Evolutionary conservation across 2,113 vertebrate species (phyloP).

Genomic region (Varanus komodoensis): DNA sequence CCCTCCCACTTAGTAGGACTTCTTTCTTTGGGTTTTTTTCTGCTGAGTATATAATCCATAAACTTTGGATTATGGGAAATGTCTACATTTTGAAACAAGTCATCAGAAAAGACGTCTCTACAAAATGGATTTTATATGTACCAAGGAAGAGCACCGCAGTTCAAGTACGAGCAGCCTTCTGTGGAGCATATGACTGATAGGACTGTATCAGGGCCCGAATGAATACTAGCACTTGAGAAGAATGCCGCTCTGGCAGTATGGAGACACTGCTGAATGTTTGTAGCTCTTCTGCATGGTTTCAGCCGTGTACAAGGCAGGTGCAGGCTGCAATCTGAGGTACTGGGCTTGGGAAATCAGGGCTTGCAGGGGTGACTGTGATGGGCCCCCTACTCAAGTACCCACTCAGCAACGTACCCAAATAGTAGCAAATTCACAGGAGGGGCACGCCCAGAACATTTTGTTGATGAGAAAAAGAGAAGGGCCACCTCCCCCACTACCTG

Average conservation of each 20-base stretch:
- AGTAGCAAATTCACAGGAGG: no score
- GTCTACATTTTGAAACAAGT: background rate
- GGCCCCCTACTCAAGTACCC: no score
- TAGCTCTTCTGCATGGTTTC: no score
- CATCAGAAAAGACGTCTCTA: background rate
- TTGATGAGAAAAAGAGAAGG: no score
- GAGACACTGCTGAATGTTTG: no score
- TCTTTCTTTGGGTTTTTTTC: background rate
- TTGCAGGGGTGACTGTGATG: no score
- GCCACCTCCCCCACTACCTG: no score
- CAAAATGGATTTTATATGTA: background rate
- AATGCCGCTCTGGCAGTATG: background rate
- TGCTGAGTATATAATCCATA: background rate
- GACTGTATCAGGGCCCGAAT: background rate
- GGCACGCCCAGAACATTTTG: no score
- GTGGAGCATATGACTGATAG: background rate
- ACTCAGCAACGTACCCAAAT: no score
- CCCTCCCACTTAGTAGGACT: background rate
- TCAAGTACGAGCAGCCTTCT: background rate
- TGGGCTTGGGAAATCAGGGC: no score
- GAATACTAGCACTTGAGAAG: background rate
- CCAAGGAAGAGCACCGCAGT: background rate
- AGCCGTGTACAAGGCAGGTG: no score
- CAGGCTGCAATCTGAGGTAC: no score
- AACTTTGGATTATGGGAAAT: background rate